These are phyloP conservation scores for Saiga tatarica DNA, from an alignment of 2,113 vertebrate genomes.

Conservation along the genomic window DNA sequence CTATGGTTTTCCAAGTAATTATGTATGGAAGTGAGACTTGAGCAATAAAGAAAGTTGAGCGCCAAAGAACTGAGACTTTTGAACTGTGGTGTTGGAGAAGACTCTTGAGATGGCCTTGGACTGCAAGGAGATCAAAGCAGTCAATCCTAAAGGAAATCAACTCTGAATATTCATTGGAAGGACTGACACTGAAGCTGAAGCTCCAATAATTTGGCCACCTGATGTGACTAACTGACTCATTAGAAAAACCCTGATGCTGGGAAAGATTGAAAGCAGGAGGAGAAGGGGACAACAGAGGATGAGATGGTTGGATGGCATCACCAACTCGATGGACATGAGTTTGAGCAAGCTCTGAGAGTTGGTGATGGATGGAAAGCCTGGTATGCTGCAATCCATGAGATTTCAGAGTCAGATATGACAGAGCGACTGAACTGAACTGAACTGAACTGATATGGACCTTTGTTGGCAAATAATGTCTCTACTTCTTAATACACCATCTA, in stretches of 20 bases:
- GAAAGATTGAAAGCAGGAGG: not conserved
- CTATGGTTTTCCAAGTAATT: not conserved
- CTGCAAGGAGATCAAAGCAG: not conserved
- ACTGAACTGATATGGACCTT: not conserved
- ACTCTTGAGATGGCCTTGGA: not conserved
- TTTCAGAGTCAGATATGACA: not conserved
- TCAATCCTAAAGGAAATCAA: not conserved
- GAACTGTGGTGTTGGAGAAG: not conserved
- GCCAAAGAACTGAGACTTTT: not conserved
- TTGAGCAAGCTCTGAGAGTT: not conserved
- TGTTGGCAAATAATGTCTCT: not conserved
- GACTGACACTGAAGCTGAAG: not conserved
- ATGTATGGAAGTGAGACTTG: not conserved
- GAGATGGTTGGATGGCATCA: not conserved
- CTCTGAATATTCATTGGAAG: not conserved
- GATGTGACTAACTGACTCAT: not conserved
- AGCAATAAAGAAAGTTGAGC: not conserved
- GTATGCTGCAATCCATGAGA: not conserved
- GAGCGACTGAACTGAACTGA: not conserved
- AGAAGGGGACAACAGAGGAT: not conserved
- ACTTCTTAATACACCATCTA: not conserved
- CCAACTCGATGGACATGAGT: accelerated
- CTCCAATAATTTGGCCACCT: not conserved
- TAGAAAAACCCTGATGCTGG: not conserved
- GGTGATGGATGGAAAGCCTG: not conserved